Evolutionary conservation across 2,888 invertebrate genomes (phyloP), one percentile per base, ranked within the genome.

Genomic region (Parascotia fuliginaria): DNA sequence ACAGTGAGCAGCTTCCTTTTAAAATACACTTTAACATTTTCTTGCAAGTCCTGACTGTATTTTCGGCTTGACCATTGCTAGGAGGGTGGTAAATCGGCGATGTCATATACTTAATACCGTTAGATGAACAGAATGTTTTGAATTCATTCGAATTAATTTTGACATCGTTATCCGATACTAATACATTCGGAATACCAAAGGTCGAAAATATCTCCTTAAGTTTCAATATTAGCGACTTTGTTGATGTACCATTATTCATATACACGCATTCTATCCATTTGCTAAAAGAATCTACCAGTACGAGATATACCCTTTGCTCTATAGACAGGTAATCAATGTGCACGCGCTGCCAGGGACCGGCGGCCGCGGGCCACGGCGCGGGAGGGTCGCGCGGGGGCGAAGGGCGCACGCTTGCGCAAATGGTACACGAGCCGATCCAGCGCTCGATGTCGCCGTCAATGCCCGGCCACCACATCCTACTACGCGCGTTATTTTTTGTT

Each of bases 1-100:
- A 3, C 22, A 31, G 27, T 0, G 36, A 9, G 12, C 15, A 0
- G 32, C 51, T 49, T 7, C 55, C 38, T 0, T 27, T 50, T 37
- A 60, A 1, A 6, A 59, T 31, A 43, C 45, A 53, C 42, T 54
- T 47, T 14, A 59, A 22, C 53, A 62, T 65, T 40, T 59, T 60
- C 50, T 62, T 24, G 7, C 24, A 24, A 3, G 7, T 14, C n/a
- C 28, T 39, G 1, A 39, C 39, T 1, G 9, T 14, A n/a, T 27
- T 39, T n/a, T 39, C 39, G 1, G 39, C 39, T 6, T 39, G 39
- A 1, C 39, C 39, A 28, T 39, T 39, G 28, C 39, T 39, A 15
- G 39, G 9, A 2, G 39, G 39, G 15, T 39, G 13, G 28, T 39
- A 39, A 3, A 13, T 13, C 1, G 39, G 39, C 3, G 39, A 39